phyloP scores from a whole-genome alignment of 2,797 vertebrate genomes.

The Gorsachius magnificus region DNA sequence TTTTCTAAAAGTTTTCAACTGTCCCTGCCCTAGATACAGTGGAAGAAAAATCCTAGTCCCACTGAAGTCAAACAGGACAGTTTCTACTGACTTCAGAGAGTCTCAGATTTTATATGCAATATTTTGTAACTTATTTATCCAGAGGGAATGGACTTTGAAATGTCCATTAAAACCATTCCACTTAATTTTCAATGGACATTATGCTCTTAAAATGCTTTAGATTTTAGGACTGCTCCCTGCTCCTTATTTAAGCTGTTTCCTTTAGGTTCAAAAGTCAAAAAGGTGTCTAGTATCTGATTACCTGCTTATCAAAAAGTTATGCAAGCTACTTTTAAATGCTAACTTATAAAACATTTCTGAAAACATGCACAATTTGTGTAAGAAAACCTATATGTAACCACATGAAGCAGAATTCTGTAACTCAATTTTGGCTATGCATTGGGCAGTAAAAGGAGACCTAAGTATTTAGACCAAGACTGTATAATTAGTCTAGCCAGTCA shows the following conservation, averaged over 20 bases:
- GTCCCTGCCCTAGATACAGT: background rate
- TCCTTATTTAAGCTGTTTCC: background rate
- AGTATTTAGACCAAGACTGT: background rate
- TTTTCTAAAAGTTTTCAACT: constrained; percentile 15
- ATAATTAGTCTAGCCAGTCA: background rate
- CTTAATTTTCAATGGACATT: background rate
- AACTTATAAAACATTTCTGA: background rate
- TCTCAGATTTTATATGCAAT: background rate
- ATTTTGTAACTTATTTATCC: constrained; percentile 33
- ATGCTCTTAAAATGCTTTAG: background rate
- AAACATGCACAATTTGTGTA: background rate
- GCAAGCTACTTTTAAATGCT: background rate
- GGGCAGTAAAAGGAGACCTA: background rate
- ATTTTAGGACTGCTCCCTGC: background rate
- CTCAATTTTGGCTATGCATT: background rate
- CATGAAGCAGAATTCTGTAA: background rate
- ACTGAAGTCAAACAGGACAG: background rate
- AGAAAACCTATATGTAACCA: background rate
- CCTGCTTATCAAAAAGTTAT: background rate
- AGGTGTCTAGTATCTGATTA: background rate
- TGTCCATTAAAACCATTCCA: background rate
- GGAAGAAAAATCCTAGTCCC: background rate
- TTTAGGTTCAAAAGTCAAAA: constrained; percentile 7
- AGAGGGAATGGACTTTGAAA: constrained; percentile 30
- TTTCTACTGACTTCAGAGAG: constrained; percentile 22